These are phyloP conservation scores for Hippasteria phrygiana DNA, from an alignment of 53 echinoderm and acorn worm species.

Conservation along the genomic window DNA sequence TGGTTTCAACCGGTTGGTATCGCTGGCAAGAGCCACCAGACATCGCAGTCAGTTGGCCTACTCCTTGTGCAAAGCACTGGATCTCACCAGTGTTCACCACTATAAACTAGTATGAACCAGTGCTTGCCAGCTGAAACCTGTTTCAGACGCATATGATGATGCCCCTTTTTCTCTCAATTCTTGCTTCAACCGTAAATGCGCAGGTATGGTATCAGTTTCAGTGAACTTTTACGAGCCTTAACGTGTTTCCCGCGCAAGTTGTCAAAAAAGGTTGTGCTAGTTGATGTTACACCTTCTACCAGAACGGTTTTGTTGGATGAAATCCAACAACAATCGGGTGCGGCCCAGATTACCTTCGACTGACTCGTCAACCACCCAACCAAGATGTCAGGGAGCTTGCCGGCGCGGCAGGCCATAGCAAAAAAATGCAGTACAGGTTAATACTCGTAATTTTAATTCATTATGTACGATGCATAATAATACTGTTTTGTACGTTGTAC, in stretches of 20 bases:
- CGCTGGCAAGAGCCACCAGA: background rate
- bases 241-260: no score
- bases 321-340: background rate
- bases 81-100: background rate
- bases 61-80: background rate
- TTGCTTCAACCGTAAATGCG: no score
- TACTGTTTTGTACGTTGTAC: no score
- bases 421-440: background rate
- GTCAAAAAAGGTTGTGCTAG: no score
- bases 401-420: background rate
- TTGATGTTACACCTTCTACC: no score
- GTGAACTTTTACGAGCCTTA: no score
- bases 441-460: background rate
- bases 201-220: no score
- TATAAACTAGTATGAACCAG: no score
- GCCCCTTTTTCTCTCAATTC: no score
- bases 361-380: background rate
- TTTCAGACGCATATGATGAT: no score
- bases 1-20: background rate
- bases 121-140: no score
- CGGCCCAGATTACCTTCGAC: background rate
- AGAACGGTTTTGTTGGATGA: background rate
- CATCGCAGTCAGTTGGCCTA: background rate
- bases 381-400: background rate
- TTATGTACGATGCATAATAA: no score